phyloP scores from a whole-genome alignment of 2,113 vertebrate genomes.

The Arvicanthis niloticus region DNA sequence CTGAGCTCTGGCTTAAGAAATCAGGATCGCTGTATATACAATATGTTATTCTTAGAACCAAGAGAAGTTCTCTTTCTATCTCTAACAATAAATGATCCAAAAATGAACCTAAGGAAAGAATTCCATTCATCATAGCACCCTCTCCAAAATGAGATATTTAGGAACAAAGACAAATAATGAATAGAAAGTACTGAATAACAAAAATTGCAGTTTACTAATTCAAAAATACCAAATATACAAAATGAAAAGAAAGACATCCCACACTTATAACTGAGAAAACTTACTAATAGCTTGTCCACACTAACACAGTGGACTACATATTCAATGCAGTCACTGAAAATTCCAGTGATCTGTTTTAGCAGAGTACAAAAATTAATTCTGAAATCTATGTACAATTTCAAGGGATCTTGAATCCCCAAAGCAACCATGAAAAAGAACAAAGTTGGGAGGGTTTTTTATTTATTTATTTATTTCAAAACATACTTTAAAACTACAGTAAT shows the following conservation, averaged over 20 bases:
- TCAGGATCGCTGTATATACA: neutral
- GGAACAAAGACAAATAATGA: neutral
- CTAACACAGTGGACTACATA: neutral
- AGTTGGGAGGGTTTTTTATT: neutral
- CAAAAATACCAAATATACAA: slow-evolving; percentile 31
- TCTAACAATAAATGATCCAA: neutral
- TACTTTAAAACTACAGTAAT: neutral
- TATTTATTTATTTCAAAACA: slow-evolving; percentile 23
- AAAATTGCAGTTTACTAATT: neutral
- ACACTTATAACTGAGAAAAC: neutral
- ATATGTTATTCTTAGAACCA: slow-evolving; percentile 35
- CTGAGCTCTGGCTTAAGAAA: neutral
- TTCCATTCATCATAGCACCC: neutral
- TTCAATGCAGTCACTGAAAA: slow-evolving; percentile 15
- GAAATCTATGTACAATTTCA: slow-evolving; percentile 36
- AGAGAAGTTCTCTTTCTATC: slow-evolving; percentile 6
- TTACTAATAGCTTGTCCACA: neutral
- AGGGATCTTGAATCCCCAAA: neutral
- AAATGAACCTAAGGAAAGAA: neutral
- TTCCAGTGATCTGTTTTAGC: neutral
- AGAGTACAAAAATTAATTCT: slow-evolving; percentile 29
- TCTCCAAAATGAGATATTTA: neutral
- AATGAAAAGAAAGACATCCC: neutral
- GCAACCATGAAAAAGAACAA: neutral
- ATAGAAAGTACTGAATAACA: neutral